Percentiles rank a stretch among this genome's conserved stretches.
These are phyloP conservation scores for Paramisgurnus dabryanus DNA, from an alignment of 2,113 vertebrate species.

Conservation along the genomic window DNA sequence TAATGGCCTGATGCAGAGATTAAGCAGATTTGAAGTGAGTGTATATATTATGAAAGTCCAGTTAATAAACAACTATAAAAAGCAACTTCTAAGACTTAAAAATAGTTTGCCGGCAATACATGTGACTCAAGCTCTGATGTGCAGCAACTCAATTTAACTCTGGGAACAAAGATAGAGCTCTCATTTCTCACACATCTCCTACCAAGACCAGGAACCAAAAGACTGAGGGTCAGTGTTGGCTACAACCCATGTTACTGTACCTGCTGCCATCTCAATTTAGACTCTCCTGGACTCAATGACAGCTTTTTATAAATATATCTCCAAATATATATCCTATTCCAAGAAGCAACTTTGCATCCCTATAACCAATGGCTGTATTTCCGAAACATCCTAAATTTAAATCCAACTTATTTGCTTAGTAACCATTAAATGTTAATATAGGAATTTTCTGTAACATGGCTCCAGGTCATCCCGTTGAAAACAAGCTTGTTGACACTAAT, in stretches of 20 bases:
- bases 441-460: too few species aligned
- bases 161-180: constrained; percentile 14
- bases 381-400: too few species aligned
- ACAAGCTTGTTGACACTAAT: constrained; percentile 4
- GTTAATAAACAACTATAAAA: not conserved
- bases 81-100: not conserved
- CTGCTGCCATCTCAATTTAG: constrained; percentile 1
- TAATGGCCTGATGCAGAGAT: too few species aligned
- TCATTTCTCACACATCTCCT: constrained; percentile 40
- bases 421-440: too few species aligned
- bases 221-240: not conserved
- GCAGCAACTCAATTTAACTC: not conserved
- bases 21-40: too few species aligned
- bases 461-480: not conserved
- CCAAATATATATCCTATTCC: constrained; percentile 15
- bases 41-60: not conserved
- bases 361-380: not conserved
- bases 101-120: constrained; percentile 16
- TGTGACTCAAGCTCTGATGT: constrained; percentile 1
- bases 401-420: too few species aligned
- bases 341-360: constrained; percentile 16
- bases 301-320: not conserved
- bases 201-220: constrained; percentile 15
- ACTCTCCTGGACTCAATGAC: not conserved
- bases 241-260: constrained; percentile 3